A percentile compares a stretch with the other conserved stretches of the same genome.
These are phyloP conservation scores for Stenopsyche tienmushanensis DNA, from an alignment of 1,140 invertebrate genomes.

Conservation along the genomic window DNA sequence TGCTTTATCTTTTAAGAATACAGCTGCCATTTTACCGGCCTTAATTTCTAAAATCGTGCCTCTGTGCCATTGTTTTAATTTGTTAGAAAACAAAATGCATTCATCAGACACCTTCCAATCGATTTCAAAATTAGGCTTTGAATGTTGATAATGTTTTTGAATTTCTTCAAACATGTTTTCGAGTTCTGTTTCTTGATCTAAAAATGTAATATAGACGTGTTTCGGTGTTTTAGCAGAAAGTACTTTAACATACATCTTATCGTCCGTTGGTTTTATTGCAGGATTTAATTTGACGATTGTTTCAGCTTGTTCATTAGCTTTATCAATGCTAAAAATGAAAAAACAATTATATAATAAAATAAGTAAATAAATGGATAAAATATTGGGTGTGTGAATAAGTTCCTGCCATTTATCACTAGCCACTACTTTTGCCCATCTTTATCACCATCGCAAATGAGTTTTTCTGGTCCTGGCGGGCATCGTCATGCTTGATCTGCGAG, in stretches of 20 bases:
- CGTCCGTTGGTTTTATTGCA: conserved; percentile 40
- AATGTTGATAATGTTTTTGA: conserved; percentile 54
- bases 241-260: conserved; percentile 52
- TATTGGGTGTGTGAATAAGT: neutral
- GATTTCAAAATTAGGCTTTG: conserved; percentile 41
- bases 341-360: too few species aligned
- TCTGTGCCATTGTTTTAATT: conserved; percentile 56
- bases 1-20: conserved; percentile 59
- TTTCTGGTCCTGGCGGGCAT: too few species aligned
- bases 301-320: neutral
- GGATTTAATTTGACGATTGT: neutral
- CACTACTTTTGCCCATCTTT: neutral
- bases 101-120: conserved; percentile 50
- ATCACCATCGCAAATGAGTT: too few species aligned
- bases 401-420: neutral
- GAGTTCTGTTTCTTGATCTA: conserved; percentile 47
- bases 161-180: conserved; percentile 49
- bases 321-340: neutral
- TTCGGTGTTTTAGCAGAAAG: conserved; percentile 54
- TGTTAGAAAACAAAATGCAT: conserved; percentile 53
- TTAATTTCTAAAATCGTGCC: conserved; percentile 52
- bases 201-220: conserved; percentile 55
- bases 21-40: conserved; percentile 44
- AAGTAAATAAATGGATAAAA: conserved; percentile 2
- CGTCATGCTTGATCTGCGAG: too few species aligned